Evolutionary conservation across 1,140 invertebrate species (phyloP).

Genomic region (Pachyrhynchus sulphureomaculatus): DNA sequence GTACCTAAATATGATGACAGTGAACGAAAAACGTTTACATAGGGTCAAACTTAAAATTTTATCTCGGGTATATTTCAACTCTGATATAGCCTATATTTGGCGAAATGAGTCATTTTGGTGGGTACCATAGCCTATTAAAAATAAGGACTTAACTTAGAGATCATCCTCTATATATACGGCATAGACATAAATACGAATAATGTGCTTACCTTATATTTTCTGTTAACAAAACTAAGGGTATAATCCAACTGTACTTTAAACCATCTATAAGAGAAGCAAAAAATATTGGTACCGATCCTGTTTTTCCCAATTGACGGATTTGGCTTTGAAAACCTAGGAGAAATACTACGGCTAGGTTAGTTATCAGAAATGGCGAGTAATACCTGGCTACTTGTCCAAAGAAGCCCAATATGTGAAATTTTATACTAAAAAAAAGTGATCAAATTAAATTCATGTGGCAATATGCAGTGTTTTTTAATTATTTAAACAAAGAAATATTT

Average conservation of each 20-base stretch:
- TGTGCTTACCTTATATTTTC: not conserved
- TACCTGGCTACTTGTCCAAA: constrained; percentile 51
- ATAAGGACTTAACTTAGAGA: no score
- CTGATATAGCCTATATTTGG: no score
- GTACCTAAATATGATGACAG: no score
- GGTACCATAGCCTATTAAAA: no score
- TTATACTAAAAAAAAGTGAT: constrained; percentile 47
- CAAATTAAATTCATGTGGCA: not conserved
- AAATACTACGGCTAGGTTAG: constrained; percentile 51
- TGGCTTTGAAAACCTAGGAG: constrained; percentile 52
- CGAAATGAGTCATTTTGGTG: no score
- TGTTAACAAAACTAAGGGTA: not conserved
- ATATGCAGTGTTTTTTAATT: no score
- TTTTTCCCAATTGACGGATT: constrained; percentile 37
- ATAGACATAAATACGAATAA: no score
- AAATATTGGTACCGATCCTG: constrained; percentile 43
- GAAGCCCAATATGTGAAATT: constrained; percentile 41
- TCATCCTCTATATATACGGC: no score
- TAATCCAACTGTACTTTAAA: constrained; percentile 49
- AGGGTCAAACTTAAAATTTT: no score
- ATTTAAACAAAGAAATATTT: no score
- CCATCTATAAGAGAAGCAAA: constrained; percentile 50
- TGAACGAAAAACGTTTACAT: no score
- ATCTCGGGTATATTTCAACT: no score
- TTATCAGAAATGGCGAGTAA: constrained; percentile 50